Evolutionary conservation across 2,888 invertebrate species (phyloP), one percentile per base, ranked within the genome.

Genomic region (Macrosoma leucophasiata): DNA sequence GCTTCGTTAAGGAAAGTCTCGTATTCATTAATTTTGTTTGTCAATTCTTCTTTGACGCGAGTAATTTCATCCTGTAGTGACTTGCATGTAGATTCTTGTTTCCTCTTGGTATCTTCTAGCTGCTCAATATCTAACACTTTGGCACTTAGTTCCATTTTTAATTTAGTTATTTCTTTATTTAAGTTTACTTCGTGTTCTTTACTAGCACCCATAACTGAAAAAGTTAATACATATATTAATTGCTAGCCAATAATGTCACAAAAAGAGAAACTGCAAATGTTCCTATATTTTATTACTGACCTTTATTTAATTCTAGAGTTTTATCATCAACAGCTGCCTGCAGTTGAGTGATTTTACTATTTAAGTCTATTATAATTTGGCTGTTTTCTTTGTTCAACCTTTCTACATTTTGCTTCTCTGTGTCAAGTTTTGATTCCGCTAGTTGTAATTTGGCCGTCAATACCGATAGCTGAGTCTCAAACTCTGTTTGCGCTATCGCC

Each of bases 401-500:
- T 58, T 86, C 82, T 31, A 82, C 50, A 41, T 75, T 84, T 53
- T 78, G 81, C 49, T 81, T 79, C 55, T 76, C 82, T 50, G 61
- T 69, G 57, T 65, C 78, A 34, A 82, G 49, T 43, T 86, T 81
- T 3, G 86, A 86, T 50, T 85, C 81, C 1, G 86, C 74, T 43
- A 86, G 62, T 47, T 86, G 84, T 34, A 88, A 53, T 48, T 87
- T 86, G 1, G 81, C 77, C 26, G 79, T 84, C 29, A 88, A 58
- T 21, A 75, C 75, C 2, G 86, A 85, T n/a, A 87, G 62, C 61
- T 88, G 86, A 25, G 86, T 86, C 45, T 88, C 87, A 26, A 88
- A 84, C 55, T 87, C 87, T 1, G 88, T 84, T 45, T 91, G 76
- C 40, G 87, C 86, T 55, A 91, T 90, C 37, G 90, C 87, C 23